Conservation (phyloP, 2,797 vertebrate genomes). For the Epinephelus malabaricus region DNA sequence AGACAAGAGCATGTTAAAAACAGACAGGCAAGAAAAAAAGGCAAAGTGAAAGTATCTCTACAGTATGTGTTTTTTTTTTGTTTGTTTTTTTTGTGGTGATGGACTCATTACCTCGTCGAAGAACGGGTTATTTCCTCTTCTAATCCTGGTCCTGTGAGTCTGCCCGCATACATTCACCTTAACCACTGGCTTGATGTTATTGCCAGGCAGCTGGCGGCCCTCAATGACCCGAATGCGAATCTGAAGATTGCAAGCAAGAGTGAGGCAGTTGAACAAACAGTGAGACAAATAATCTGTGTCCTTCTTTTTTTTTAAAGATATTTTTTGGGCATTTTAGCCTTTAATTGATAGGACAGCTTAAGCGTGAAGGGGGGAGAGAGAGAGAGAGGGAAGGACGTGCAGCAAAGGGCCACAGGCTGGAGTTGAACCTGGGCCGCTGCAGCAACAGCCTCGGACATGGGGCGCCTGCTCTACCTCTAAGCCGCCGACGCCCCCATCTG, state of each 20-base stretch:
- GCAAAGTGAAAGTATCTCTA: neutral
- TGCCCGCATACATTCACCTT: constrained; percentile 93
- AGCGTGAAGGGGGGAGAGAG: too few relatives aligned
- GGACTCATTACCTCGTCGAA: constrained; percentile 91
- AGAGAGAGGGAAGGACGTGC: too few relatives aligned
- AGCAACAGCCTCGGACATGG: too few relatives aligned
- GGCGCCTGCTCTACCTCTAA: too few relatives aligned
- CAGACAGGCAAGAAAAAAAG: constrained; percentile 26
- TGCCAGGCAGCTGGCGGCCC: constrained; percentile 93
- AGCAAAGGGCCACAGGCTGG: too few relatives aligned
- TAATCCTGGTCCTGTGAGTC: constrained; percentile 94
- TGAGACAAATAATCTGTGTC: neutral
- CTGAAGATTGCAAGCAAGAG: constrained; percentile 75
- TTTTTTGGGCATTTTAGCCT: too few relatives aligned
- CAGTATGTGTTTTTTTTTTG: neutral
- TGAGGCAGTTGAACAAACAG: constrained; percentile 27
- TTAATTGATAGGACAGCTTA: too few relatives aligned
- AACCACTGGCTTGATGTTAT: constrained; percentile 96
- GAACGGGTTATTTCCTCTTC: constrained; percentile 94
- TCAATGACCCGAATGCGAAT: constrained; percentile 93
- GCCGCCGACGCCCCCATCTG: neutral
- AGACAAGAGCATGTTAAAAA: constrained; percentile 23
- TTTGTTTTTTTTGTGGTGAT: neutral
- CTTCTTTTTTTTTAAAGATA: neutral
- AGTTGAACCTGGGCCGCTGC: too few relatives aligned